Percentiles rank a stretch among this genome's conserved stretches.
phyloP scores from a whole-genome alignment of 2,797 vertebrate genomes.

The Acanthurus tractus region DNA sequence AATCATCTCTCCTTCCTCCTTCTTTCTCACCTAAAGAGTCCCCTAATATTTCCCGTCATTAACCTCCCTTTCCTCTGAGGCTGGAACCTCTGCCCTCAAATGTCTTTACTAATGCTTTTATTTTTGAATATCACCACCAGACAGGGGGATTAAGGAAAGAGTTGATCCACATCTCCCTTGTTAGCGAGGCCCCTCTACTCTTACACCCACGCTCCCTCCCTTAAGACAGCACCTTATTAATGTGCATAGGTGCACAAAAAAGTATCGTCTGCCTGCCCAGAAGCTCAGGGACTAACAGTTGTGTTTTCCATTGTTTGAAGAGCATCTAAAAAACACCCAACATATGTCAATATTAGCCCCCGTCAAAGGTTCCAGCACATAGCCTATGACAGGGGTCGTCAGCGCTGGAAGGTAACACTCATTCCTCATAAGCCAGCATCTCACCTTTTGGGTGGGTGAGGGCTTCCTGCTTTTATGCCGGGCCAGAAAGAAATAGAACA shows the following conservation, averaged over 20 bases:
- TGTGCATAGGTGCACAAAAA: constrained; percentile 67
- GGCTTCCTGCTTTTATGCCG: constrained; percentile 70
- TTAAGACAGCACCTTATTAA: constrained; percentile 73
- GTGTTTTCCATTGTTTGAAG: constrained; percentile 68
- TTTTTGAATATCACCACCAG: constrained; percentile 80
- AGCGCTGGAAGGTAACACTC: constrained; percentile 70
- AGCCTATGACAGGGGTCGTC: constrained; percentile 73
- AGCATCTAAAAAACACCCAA: constrained; percentile 68
- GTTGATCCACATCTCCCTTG: constrained; percentile 67
- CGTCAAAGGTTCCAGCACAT: constrained; percentile 63
- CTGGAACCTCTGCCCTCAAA: constrained; percentile 81
- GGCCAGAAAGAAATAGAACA: constrained; percentile 57
- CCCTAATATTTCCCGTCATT: constrained; percentile 86
- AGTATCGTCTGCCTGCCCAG: constrained; percentile 60
- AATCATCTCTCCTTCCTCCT: constrained; percentile 53
- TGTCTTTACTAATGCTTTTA: constrained; percentile 81
- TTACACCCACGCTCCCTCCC: constrained; percentile 42
- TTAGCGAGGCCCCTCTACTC: constrained; percentile 36
- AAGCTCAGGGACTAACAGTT: constrained; percentile 72
- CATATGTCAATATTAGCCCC: constrained; percentile 71
- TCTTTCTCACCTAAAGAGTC: constrained; percentile 73
- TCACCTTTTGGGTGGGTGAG: constrained; percentile 68
- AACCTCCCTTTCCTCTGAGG: constrained; percentile 81
- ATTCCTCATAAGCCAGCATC: constrained; percentile 56
- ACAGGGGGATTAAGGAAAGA: constrained; percentile 64